These are phyloP conservation scores for Cenopis cana DNA, from an alignment of 2,888 invertebrate species.

Conservation along the genomic window DNA sequence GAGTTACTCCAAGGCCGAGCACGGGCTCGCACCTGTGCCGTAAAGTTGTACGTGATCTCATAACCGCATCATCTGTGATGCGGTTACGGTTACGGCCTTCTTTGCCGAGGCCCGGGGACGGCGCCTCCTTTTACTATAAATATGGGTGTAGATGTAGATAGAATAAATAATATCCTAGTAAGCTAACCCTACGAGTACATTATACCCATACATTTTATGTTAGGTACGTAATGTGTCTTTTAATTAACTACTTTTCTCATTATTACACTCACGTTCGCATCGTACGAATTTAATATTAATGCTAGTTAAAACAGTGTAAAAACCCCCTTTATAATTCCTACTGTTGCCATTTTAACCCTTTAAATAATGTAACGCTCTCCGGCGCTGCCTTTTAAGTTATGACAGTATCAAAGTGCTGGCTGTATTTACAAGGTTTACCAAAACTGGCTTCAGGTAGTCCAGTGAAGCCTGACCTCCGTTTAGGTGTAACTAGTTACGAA, in stretches of 20 bases:
- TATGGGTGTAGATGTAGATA: no score
- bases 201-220: no score
- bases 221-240: no score
- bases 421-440: background rate
- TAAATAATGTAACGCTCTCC: constrained; percentile 36
- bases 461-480: background rate
- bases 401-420: constrained; percentile 9
- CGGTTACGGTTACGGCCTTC: no score
- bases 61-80: no score
- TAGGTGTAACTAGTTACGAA: background rate
- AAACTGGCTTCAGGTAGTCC: background rate
- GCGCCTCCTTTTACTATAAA: no score
- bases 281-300: constrained; percentile 14
- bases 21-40: no score
- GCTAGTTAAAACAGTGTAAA: constrained; percentile 27
- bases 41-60: no score
- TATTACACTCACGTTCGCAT: background rate
- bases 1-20: no score
- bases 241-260: background rate
- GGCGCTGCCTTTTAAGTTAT: constrained; percentile 26
- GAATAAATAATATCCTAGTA: no score
- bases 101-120: no score
- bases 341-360: constrained; percentile 30
- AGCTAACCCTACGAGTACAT: no score
- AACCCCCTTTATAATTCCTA: constrained; percentile 16